A percentile compares a stretch with the other conserved stretches of the same genome.
Conservation (phyloP, 2,797 vertebrate species). For the Aselliscus stoliczkanus region DNA sequence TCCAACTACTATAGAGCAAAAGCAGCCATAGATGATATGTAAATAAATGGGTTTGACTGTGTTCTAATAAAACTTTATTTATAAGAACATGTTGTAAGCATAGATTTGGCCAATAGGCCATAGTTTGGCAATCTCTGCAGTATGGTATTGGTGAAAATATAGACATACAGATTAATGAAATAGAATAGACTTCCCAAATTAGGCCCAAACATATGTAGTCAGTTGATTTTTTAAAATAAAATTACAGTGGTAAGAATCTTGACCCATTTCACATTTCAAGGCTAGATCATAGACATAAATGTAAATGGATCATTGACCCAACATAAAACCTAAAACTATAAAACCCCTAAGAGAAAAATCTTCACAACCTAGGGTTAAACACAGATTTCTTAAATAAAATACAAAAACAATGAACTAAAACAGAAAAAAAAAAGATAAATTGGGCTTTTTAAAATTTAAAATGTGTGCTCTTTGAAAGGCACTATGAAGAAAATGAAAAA, state of each 20-base stretch:
- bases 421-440: neutral
- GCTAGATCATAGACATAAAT: neutral
- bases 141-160: neutral
- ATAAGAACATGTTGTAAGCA: neutral
- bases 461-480: neutral
- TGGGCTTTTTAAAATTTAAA: neutral
- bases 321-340: neutral
- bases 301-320: conserved; percentile 9
- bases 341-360: neutral
- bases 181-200: neutral
- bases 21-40: neutral
- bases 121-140: neutral
- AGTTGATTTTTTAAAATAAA: neutral
- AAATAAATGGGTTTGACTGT: neutral
- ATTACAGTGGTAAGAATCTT: neutral
- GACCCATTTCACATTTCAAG: neutral
- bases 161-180: neutral
- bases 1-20: neutral
- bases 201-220: neutral
- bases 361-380: neutral
- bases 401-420: neutral
- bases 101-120: neutral
- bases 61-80: neutral
- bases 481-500: neutral
- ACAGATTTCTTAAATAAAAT: conserved; percentile 19